Percentiles rank a stretch among this genome's conserved stretches.
Evolutionary conservation across 1,140 invertebrate genomes (phyloP).

Genomic region (Drosophila tsacasi): DNA sequence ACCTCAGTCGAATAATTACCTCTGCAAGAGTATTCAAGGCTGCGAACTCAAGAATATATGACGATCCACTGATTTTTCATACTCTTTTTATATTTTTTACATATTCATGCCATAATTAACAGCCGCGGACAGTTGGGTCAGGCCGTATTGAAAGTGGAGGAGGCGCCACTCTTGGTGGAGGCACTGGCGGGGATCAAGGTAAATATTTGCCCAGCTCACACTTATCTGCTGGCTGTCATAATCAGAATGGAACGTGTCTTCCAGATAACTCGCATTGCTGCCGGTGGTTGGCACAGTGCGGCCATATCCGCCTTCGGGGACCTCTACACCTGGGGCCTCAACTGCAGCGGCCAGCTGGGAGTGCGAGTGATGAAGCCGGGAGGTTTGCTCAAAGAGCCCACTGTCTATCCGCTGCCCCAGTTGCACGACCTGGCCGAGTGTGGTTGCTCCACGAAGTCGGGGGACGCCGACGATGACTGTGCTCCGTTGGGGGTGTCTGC

Average conservation of each 20-base stretch:
- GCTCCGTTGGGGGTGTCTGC: slow-evolving; percentile 88
- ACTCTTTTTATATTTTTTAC: slow-evolving; percentile 3
- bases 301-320: slow-evolving; percentile 91
- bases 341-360: slow-evolving; percentile 94
- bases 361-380: slow-evolving; percentile 85
- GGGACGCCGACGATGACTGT: slow-evolving; percentile 32
- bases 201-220: slow-evolving; percentile 2
- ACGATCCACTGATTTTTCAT: background rate
- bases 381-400: slow-evolving; percentile 63
- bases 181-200: slow-evolving; percentile 90
- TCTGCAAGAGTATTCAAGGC: background rate
- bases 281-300: slow-evolving; percentile 94
- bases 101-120: slow-evolving; percentile 29
- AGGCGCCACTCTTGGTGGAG: slow-evolving; percentile 88
- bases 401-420: slow-evolving; percentile 77
- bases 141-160: slow-evolving; percentile 88
- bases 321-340: slow-evolving; percentile 97
- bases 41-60: background rate
- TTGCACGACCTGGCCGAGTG: slow-evolving; percentile 74
- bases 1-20: background rate
- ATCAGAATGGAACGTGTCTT: slow-evolving; percentile 12
- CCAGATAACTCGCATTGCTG: slow-evolving; percentile 88
- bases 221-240: slow-evolving; percentile 33
- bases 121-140: slow-evolving; percentile 95
- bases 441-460: slow-evolving; percentile 84